phyloP scores from a whole-genome alignment of 1,140 invertebrate species.

The Oryzaephilus surinamensis region DNA sequence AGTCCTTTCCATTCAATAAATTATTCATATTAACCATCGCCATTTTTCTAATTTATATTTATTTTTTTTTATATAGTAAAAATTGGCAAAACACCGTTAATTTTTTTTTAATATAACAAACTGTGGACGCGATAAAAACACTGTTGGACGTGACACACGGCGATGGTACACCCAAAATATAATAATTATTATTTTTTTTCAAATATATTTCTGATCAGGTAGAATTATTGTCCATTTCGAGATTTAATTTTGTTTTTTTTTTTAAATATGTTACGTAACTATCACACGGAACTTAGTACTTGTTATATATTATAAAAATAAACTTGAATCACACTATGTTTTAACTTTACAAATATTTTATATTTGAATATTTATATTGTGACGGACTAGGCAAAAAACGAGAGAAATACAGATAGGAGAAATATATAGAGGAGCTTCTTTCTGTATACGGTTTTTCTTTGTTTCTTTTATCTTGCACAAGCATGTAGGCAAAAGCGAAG shows the following conservation, averaged over 20 bases:
- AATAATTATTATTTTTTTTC: no score
- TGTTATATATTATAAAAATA: constrained; percentile 15
- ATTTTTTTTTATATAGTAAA: constrained; percentile 1
- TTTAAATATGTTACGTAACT: constrained; percentile 17
- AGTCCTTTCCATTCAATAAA: constrained; percentile 96
- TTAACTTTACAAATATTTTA: constrained; percentile 6
- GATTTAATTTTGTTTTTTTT: no score
- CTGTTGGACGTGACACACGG: constrained; percentile 4
- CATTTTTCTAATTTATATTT: constrained; percentile 40
- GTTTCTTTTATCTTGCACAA: constrained; percentile 19
- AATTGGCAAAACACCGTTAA: no score
- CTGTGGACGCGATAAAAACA: constrained; percentile 8
- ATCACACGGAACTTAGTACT: constrained; percentile 5
- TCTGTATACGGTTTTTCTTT: neutral
- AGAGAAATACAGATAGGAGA: no score
- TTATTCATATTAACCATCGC: constrained; percentile 96
- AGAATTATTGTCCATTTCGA: constrained; percentile 33
- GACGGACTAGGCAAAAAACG: constrained; percentile 5
- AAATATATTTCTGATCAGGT: no score
- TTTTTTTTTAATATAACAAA: constrained; percentile 8
- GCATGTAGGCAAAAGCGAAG: constrained; percentile 33
- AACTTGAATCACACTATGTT: constrained; percentile 17
- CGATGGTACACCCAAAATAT: constrained; percentile 6
- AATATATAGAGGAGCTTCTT: constrained; percentile 9
- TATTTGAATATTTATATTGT: constrained; percentile 6